Percentiles rank a stretch among this genome's conserved stretches.
Conservation (phyloP, 2,113 vertebrate genomes). For the Hymenochirus boettgeri region DNA sequence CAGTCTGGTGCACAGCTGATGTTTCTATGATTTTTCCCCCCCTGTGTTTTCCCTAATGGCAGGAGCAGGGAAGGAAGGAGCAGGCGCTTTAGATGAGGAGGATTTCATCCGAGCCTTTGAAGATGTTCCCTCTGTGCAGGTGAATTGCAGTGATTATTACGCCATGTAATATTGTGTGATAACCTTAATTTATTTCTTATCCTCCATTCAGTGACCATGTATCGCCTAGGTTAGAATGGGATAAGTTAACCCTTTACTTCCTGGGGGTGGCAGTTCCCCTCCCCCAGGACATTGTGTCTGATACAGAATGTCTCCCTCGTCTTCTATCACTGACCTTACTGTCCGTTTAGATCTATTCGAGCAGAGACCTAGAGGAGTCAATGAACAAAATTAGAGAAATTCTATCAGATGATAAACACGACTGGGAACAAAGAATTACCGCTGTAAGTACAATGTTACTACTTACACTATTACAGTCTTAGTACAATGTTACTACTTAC, state of each 20-base stretch:
- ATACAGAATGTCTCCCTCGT: too few relatives aligned
- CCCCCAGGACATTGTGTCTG: too few relatives aligned
- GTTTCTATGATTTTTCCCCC: not conserved
- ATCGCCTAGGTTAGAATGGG: too few relatives aligned
- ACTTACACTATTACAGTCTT: too few relatives aligned
- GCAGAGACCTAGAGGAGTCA: slow-evolving; percentile 90
- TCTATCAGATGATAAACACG: slow-evolving; percentile 92
- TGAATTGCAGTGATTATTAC: slow-evolving; percentile 39
- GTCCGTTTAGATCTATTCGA: slow-evolving; percentile 80
- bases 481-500: too few relatives aligned
- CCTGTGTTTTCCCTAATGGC: not conserved
- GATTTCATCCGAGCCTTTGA: slow-evolving; percentile 95
- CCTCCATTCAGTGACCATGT: too few relatives aligned
- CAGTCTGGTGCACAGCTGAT: not conserved
- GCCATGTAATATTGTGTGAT: too few relatives aligned
- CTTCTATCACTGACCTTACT: too few relatives aligned
- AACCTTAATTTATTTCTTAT: too few relatives aligned
- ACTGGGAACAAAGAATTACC: slow-evolving; percentile 92
- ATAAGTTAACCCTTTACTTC: too few relatives aligned
- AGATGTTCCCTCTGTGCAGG: slow-evolving; percentile 87
- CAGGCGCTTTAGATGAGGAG: slow-evolving; percentile 93
- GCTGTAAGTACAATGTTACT: slow-evolving; percentile 69
- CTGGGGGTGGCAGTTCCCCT: too few relatives aligned
- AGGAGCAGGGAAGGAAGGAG: slow-evolving; percentile 79
- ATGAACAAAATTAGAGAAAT: slow-evolving; percentile 90